Evolutionary conservation across 2,888 invertebrate genomes (phyloP), one percentile per base, ranked within the genome.

Genomic region (Papilio gigon): DNA sequence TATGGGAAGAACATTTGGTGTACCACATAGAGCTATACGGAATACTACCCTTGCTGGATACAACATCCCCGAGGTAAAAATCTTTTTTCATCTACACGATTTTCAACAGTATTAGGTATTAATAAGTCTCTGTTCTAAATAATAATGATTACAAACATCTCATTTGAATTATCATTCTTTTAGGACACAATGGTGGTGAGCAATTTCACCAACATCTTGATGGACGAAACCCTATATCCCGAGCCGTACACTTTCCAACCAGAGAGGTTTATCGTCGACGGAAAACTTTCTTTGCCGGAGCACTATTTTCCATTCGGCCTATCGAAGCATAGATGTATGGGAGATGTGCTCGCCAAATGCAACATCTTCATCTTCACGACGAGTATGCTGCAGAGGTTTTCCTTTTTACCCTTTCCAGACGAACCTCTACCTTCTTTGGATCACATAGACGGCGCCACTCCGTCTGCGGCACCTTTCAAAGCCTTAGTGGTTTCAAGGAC

Each of bases 311-410:
- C 97, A 0, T 97, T 97, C 77, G 96, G 97, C 17, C 87, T 95
- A 64, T 95, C 96, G 0, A 95, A 95, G 76, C 96, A 95, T 80
- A 94, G 97, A 64, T 97, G 97, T 78, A 94, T 97, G 94, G 97
- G 97, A 0, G 97, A 97, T 79, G 84, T 88, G 0, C 75, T 92
- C n/a, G 95, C 95, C 0, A 95, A 95, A 77, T 95, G 96, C 75
- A 97, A 96, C 78, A 92, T 97, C 63, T 97, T 97, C 78, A 83
- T 96, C 37, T 95, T 97, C 77, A 94, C 94, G 0, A 94, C 96
- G 0, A 93, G 95, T 0, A 87, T 97, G 75, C 86, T 97, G 74
- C 97, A 97, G 84, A 93, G 93, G 76, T 97, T 95, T 76, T 93
- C 93, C 4, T 95, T 97, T 78, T 83, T 93, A 1, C 87, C 94